Evolutionary conservation across 2,797 vertebrate genomes (phyloP).

Genomic region (Leucoraja ocellata): DNA sequence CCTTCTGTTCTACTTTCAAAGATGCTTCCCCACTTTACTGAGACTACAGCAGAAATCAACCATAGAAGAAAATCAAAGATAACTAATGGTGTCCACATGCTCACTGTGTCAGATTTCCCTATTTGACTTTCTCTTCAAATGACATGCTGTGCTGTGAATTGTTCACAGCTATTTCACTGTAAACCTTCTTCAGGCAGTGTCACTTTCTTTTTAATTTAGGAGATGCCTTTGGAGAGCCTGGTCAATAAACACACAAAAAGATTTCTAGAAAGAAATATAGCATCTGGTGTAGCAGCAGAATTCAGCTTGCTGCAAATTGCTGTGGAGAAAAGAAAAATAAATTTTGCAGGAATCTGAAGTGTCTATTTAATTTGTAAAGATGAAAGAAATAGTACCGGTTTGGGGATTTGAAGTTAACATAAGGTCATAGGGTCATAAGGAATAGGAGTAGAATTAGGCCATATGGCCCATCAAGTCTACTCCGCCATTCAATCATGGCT

Average conservation of each 20-base stretch:
- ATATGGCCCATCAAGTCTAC: too few species aligned
- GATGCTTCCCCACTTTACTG: neutral
- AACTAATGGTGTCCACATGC: neutral
- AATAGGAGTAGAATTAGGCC: too few species aligned
- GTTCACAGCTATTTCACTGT: neutral
- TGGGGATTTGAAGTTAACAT: neutral
- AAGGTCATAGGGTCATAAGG: too few species aligned
- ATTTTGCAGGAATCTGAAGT: neutral
- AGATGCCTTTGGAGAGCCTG: neutral
- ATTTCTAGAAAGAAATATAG: neutral
- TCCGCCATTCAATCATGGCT: too few species aligned
- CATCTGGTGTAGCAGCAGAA: neutral
- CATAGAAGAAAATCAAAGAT: too few species aligned
- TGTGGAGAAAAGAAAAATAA: neutral
- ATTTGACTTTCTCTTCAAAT: neutral
- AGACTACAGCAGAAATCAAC: neutral
- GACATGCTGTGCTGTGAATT: neutral
- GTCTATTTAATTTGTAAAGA: neutral
- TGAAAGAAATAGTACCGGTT: neutral
- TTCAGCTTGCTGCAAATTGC: neutral
- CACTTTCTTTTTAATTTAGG: neutral
- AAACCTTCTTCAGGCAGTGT: neutral
- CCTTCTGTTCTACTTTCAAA: neutral
- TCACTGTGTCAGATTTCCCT: neutral
- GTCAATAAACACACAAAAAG: neutral